Percentiles rank a stretch among this genome's conserved stretches.
These are phyloP conservation scores for Reticulitermes lucifugus DNA, from an alignment of 2,888 invertebrate species.

Conservation along the genomic window DNA sequence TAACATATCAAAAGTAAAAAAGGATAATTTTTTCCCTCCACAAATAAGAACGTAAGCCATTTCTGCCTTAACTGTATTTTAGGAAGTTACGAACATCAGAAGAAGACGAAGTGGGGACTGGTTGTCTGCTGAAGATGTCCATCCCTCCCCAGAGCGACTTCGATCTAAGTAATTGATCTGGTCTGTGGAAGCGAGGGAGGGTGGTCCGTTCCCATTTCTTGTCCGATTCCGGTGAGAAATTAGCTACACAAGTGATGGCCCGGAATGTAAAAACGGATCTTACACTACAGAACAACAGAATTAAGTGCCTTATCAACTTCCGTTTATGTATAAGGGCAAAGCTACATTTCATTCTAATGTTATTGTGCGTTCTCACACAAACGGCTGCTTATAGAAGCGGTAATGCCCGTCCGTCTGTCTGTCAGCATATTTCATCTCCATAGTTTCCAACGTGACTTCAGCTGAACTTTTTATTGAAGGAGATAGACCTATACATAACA, in stretches of 20 bases:
- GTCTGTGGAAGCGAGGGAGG: constrained; percentile 20
- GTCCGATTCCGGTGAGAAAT: constrained; percentile 32
- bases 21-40: no score
- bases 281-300: background rate
- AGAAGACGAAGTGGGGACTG: constrained; percentile 14
- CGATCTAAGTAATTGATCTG: constrained; percentile 42
- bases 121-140: constrained; percentile 37
- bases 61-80: constrained; percentile 6
- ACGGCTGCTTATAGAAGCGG: no score
- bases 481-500: no score
- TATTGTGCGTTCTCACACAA: no score
- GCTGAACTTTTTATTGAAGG: no score
- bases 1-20: no score
- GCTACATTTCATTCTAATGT: no score
- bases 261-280: background rate
- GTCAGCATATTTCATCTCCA: no score
- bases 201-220: background rate
- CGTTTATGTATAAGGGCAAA: no score
- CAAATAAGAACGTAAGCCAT: constrained; percentile 11
- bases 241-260: constrained; percentile 35
- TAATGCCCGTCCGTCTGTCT: no score
- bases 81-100: constrained; percentile 31
- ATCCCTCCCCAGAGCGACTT: constrained; percentile 10
- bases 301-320: no score
- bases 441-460: no score